Evolutionary conservation across 2,113 vertebrate species (phyloP).

Genomic region (Aptenodytes patagonicus): DNA sequence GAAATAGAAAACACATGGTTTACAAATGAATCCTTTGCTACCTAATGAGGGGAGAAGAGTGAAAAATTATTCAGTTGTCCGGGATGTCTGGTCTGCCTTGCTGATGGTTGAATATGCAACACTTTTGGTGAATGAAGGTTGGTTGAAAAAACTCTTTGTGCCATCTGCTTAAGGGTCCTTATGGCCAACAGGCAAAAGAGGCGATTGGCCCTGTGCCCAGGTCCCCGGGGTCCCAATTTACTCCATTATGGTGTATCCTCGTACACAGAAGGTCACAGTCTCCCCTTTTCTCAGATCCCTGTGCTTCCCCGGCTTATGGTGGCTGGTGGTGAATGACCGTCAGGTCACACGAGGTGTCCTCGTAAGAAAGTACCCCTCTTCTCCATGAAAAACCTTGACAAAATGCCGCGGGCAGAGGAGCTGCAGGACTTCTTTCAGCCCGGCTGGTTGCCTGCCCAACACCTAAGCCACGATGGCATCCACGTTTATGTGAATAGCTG

Average conservation of each 20-base stretch:
- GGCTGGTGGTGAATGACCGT: background rate
- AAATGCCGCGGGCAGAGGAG: fast-evolving
- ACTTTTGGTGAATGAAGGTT: background rate
- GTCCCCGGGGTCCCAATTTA: fast-evolving
- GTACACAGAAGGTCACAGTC: background rate
- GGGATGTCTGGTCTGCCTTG: background rate
- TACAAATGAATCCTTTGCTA: background rate
- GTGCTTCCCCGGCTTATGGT: background rate
- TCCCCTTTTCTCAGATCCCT: background rate
- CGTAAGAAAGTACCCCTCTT: background rate
- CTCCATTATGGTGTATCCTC: background rate
- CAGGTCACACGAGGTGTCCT: background rate
- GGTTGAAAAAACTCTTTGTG: background rate
- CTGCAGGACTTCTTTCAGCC: background rate
- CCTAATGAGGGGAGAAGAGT: background rate
- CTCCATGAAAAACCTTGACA: background rate
- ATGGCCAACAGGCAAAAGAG: background rate
- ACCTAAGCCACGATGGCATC: background rate
- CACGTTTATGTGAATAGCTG: fast-evolving
- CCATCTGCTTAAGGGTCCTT: background rate
- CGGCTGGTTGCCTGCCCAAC: background rate
- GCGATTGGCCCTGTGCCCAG: fast-evolving
- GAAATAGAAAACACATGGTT: background rate
- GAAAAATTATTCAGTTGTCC: background rate
- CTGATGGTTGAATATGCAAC: background rate